Base-by-base conservation (phyloP, 2,113 vertebrate species). In the Perccottus glenii region DNA sequence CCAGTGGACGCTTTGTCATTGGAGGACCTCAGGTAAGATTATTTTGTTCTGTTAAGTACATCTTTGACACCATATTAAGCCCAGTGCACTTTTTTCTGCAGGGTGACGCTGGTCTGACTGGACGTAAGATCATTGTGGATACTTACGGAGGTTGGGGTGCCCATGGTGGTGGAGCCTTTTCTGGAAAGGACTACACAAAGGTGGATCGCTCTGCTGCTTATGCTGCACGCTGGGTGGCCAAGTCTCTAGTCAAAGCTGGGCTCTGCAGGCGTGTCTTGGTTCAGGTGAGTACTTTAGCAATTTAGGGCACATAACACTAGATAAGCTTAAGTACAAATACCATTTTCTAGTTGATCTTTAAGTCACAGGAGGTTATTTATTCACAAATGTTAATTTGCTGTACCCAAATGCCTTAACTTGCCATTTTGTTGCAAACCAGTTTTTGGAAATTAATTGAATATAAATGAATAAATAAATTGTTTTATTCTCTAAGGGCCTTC, bases 181-280 rank as follows among this genome's bases (percentile, higher is more conserved):
- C 97, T 10, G 97, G 97, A 14, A 98, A 98, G 83, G 97, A 98
- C 88, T 98, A 97, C 89, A 98, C 96, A 56, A 98, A 98, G 71
- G 97, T 98, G 65, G 97, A 98, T 69, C 94, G 97, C 38, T 98
- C 97, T 0, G 97, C 96, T 2, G 96, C 96, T 42, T 98, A 98
- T 0, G 96, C 97, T 2, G 96, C 96, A 0, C 96, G 96, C 70
- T 97, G 96, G 96, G 97, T 98, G 52, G 97, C 97, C 88, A 98
- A 98, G 60, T 98, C 97, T 59, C 93, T 98, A 40, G 94, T 98
- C 63, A 97, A 95, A 88, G 94, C 95, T 1, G 94, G 93, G 53
- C 94, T 98, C 60, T 98, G 97, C 92, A 94, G 87, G 70, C 91
- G 97, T 50, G 97, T 98, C 66, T 90, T 97, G 77, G 96, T 98